These are phyloP conservation scores for Eristalis arbustorum DNA, from an alignment of 2,888 invertebrate species.

Conservation along the genomic window DNA sequence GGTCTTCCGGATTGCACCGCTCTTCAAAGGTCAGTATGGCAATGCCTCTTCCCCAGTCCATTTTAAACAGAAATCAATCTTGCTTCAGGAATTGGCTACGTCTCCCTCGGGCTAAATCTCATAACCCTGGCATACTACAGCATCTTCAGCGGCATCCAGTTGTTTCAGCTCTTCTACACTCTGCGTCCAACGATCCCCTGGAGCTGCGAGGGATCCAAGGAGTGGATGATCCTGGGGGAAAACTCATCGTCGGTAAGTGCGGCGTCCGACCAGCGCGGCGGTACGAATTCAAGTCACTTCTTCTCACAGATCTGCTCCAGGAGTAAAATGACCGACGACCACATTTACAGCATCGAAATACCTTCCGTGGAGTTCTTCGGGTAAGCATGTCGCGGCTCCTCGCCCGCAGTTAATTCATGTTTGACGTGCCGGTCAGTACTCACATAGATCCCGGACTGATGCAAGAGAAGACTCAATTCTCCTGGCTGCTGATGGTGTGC, in stretches of 20 bases:
- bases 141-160: conserved; percentile 79
- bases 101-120: conserved; percentile 88
- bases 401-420: not conserved
- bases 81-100: conserved; percentile 89
- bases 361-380: conserved; percentile 22
- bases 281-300: too few species aligned
- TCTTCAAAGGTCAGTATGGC: conserved; percentile 82
- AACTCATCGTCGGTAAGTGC: conserved; percentile 5
- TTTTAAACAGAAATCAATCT: not conserved
- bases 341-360: not conserved
- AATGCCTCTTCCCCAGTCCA: too few species aligned
- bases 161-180: conserved; percentile 87
- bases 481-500: conserved; percentile 58
- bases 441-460: not conserved
- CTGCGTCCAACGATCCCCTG: conserved; percentile 86
- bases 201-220: conserved; percentile 85
- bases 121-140: conserved; percentile 88
- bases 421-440: not conserved
- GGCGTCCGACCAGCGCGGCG: not conserved
- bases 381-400: not conserved
- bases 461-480: not conserved
- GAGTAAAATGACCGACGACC: not conserved
- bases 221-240: conserved; percentile 49
- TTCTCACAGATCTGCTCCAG: not conserved
- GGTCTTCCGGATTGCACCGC: conserved; percentile 87